Evolutionary conservation across 2,888 invertebrate genomes (phyloP), one percentile per base, ranked within the genome.

Genomic region (Sesia apiformis): DNA sequence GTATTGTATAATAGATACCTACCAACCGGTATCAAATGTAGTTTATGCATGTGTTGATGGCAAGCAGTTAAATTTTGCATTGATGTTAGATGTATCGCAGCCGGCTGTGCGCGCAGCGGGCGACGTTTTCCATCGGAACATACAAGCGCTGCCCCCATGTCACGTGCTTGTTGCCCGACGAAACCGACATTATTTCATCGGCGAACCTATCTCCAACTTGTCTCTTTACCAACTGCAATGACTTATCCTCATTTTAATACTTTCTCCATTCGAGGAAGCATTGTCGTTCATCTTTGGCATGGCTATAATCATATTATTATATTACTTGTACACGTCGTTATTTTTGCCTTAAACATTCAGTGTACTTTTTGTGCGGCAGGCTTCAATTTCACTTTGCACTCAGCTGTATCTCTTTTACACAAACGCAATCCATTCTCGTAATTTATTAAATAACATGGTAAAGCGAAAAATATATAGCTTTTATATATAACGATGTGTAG

Each of bases 211-310:
- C 84, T 76, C 65, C 65, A 70, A 70, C 75, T 70, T 80, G 81
- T 77, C 71, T 70, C 72, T 68, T 46, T 70, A 66, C 71, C 67
- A 62, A 65, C 65, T 66, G 70, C 67, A 70, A 84, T 87, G 84
- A 87, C 85, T 85, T 87, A 87, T 85, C 66, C 70, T 64, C 71
- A 70, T 70, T 70, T 69, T 69, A 66, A 64, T 72, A 76, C 83
- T 82, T 81, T 83, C 84, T 71, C 77, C 72, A 63, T 77, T 74
- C 76, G 67, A 70, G 64, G 74, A 76, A 77, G 64, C 69, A 73
- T 72, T 74, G 74, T 77, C 75, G 75, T 75, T 76, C 73, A 71
- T 73, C 71, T 75, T 76, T 73, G 73, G 70, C 70, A 71, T 65
- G 69, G 72, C 70, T 74, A 74, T 76, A 72, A 72, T 69, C 67